phyloP scores from a whole-genome alignment of 1,140 invertebrate genomes.

The Papilio aristodemus region DNA sequence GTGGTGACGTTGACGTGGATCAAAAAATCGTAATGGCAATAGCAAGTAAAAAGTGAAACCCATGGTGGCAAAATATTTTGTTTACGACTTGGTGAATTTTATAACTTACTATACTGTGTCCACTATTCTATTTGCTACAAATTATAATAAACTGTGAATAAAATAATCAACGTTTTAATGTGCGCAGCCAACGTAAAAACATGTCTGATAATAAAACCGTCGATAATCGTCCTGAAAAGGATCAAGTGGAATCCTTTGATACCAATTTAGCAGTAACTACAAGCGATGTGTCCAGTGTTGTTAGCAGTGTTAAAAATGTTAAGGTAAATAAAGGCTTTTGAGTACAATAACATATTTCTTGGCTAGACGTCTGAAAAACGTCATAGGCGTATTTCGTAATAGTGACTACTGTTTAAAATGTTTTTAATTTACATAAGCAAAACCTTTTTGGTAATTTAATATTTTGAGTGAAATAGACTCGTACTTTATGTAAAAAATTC shows the following conservation, averaged over 20 bases:
- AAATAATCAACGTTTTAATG: slow-evolving; percentile 61
- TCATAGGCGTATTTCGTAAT: background rate
- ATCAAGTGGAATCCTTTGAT: slow-evolving; percentile 54
- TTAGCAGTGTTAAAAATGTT: slow-evolving; percentile 60
- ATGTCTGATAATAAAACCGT: slow-evolving; percentile 74
- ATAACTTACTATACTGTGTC: slow-evolving; percentile 35
- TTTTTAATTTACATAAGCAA: background rate
- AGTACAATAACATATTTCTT: background rate
- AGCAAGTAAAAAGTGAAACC: slow-evolving; percentile 52
- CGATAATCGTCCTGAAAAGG: slow-evolving; percentile 58
- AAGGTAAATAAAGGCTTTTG: slow-evolving; percentile 52
- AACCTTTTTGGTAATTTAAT: too few relatives aligned
- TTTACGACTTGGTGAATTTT: slow-evolving; percentile 38
- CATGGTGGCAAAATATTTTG: slow-evolving; percentile 63
- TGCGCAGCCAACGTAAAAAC: slow-evolving; percentile 51
- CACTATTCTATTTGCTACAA: slow-evolving; percentile 27
- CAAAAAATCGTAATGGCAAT: slow-evolving; percentile 52
- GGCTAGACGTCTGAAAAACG: background rate
- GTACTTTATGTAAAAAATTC: too few relatives aligned
- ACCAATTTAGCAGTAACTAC: slow-evolving; percentile 62
- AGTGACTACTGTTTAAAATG: background rate
- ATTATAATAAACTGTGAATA: slow-evolving; percentile 38
- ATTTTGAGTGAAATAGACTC: too few relatives aligned
- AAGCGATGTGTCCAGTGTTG: slow-evolving; percentile 60
- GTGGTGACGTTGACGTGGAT: slow-evolving; percentile 68